phyloP scores from a whole-genome alignment of 2,113 vertebrate species.

The Steatornis caripensis region DNA sequence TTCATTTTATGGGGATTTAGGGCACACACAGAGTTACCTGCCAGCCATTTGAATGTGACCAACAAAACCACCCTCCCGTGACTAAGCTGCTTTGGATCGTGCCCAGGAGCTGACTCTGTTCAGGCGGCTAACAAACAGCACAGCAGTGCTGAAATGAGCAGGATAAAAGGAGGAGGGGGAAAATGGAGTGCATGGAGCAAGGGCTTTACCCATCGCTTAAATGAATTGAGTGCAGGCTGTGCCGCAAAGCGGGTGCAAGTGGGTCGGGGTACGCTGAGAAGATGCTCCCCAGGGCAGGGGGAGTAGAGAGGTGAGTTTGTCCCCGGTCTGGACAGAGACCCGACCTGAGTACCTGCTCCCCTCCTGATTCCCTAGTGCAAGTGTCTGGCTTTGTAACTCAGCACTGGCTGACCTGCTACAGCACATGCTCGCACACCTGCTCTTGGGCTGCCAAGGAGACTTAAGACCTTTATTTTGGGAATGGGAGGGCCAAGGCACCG shows the following conservation, averaged over 20 bases:
- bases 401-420: fast-evolving
- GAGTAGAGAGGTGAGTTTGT: background rate
- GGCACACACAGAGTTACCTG: background rate
- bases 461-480: background rate
- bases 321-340: background rate
- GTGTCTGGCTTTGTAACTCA: background rate
- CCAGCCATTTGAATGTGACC: background rate
- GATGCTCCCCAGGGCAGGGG: background rate
- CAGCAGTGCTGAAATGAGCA: background rate
- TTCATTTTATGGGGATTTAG: background rate
- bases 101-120: conserved; percentile 37
- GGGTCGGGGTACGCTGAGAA: background rate
- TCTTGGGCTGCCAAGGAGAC: background rate
- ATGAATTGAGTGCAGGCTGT: background rate
- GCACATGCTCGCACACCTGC: fast-evolving
- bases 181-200: background rate
- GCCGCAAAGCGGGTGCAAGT: fast-evolving
- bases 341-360: background rate
- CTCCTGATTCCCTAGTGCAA: background rate
- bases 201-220: fast-evolving
- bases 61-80: conserved; percentile 4
- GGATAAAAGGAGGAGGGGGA: background rate
- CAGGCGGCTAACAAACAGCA: background rate
- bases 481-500: background rate
- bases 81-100: conserved; percentile 31